These are phyloP conservation scores for Dreissena polymorpha DNA, from an alignment of 1,140 invertebrate species.

Conservation along the genomic window DNA sequence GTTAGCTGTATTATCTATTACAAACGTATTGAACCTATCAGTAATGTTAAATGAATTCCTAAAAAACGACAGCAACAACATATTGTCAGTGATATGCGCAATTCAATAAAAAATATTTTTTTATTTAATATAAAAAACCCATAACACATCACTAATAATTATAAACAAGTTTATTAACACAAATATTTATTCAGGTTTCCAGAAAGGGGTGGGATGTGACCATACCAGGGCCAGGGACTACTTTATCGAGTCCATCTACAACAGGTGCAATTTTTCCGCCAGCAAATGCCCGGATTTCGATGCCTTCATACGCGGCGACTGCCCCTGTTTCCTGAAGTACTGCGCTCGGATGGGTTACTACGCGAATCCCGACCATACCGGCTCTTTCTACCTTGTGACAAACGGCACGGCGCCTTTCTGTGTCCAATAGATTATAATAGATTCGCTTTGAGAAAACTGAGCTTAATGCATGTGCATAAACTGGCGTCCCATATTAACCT, in stretches of 20 bases:
- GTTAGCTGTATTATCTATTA: background rate
- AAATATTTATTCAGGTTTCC: constrained; percentile 9
- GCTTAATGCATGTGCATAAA: too few species aligned
- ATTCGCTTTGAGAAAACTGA: too few species aligned
- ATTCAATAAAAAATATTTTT: background rate
- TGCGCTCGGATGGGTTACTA: constrained; percentile 33
- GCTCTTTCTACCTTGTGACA: constrained; percentile 25
- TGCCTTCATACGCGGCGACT: constrained; percentile 1
- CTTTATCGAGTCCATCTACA: constrained; percentile 32
- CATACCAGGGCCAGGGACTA: constrained; percentile 27
- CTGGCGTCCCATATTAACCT: too few species aligned
- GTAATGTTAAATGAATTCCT: background rate
- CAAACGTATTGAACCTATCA: background rate
- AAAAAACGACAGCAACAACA: background rate
- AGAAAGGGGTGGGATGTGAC: constrained; percentile 17
- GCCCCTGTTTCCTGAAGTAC: constrained; percentile 8
- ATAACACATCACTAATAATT: background rate
- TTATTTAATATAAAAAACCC: background rate
- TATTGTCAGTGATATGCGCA: background rate
- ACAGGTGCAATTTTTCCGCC: constrained; percentile 11
- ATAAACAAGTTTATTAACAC: background rate
- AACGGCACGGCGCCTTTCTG: constrained; percentile 11
- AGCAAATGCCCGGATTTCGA: constrained; percentile 14
- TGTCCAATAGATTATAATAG: background rate
- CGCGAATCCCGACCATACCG: background rate